Percentiles rank a stretch among this genome's conserved stretches.
Evolutionary conservation across 2,888 invertebrate species (phyloP).

Genomic region (Cheilosia vernalis): DNA sequence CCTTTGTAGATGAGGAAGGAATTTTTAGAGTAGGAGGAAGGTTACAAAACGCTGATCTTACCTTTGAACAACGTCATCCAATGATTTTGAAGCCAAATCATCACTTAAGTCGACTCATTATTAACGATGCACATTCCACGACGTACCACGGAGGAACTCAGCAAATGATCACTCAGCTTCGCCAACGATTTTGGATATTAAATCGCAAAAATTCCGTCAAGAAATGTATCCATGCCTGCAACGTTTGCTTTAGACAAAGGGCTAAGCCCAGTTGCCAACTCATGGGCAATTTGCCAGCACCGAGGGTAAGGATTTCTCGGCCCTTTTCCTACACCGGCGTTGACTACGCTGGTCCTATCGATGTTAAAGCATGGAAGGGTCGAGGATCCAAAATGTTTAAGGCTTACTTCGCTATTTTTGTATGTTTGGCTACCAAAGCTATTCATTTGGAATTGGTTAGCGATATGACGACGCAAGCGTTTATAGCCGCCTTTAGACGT

Average conservation of each 20-base stretch:
- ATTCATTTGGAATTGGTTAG: slow-evolving; percentile 77
- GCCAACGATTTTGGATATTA: slow-evolving; percentile 34
- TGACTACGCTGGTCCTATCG: slow-evolving; percentile 72
- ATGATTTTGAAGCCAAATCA: slow-evolving; percentile 3
- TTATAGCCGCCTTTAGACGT: slow-evolving; percentile 73
- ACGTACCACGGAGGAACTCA: slow-evolving; percentile 8
- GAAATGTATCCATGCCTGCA: slow-evolving; percentile 51
- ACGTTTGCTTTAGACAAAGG: slow-evolving; percentile 44
- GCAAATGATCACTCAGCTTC: background rate
- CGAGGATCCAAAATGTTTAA: slow-evolving; percentile 70
- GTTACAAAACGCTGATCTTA: slow-evolving; percentile 17
- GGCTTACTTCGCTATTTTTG: slow-evolving; percentile 75
- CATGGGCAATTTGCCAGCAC: slow-evolving; percentile 59
- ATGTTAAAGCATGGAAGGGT: slow-evolving; percentile 52
- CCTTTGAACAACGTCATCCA: slow-evolving; percentile 15
- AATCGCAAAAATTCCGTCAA: slow-evolving; percentile 1
- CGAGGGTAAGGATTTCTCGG: slow-evolving; percentile 27
- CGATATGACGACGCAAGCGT: slow-evolving; percentile 74
- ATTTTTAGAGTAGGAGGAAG: slow-evolving; percentile 30
- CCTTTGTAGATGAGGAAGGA: slow-evolving; percentile 9
- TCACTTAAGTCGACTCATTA: background rate
- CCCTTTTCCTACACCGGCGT: slow-evolving; percentile 64
- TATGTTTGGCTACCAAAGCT: slow-evolving; percentile 76
- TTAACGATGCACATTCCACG: slow-evolving; percentile 1
- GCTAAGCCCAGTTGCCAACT: slow-evolving; percentile 1